phyloP scores from a whole-genome alignment of 2,888 invertebrate species.

The Sisyra nigra region DNA sequence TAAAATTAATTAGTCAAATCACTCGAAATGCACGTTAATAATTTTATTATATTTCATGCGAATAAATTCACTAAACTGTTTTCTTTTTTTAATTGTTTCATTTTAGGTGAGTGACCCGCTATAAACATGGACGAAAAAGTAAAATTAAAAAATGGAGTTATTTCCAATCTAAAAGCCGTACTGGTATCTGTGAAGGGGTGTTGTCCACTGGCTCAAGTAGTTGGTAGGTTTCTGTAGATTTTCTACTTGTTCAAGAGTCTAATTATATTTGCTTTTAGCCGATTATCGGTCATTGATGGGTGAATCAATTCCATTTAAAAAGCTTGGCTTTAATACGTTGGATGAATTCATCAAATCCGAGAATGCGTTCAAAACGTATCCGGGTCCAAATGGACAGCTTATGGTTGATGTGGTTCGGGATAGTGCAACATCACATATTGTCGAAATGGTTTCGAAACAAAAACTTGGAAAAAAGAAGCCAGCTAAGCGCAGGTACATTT shows the following conservation, averaged over 20 bases:
- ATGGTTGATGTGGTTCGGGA: conserved; percentile 3
- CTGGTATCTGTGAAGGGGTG: conserved; percentile 3
- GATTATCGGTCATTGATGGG: conserved; percentile 49
- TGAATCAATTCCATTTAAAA: conserved; percentile 40
- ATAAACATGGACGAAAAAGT: conserved; percentile 7
- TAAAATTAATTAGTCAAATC: too few species aligned
- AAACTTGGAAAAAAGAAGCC: conserved; percentile 24
- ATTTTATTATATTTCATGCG: too few species aligned
- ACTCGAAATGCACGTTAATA: too few species aligned
- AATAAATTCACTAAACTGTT: too few species aligned
- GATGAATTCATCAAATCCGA: conserved; percentile 30
- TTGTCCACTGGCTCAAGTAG: conserved; percentile 1
- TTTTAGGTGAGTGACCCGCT: too few species aligned
- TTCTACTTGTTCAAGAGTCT: neutral
- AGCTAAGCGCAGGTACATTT: neutral
- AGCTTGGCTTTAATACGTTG: conserved; percentile 39
- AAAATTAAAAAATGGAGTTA: conserved; percentile 4
- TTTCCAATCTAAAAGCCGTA: conserved; percentile 5
- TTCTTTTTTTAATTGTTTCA: too few species aligned
- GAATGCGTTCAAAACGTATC: neutral
- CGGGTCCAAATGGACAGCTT: conserved; percentile 1
- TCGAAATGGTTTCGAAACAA: conserved; percentile 29
- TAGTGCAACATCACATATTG: conserved; percentile 4
- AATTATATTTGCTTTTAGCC: conserved; percentile 24
- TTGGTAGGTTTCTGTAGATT: conserved; percentile 1